Base-by-base conservation (phyloP, 2,888 invertebrate species). In the Coecobrya sp. region DNA sequence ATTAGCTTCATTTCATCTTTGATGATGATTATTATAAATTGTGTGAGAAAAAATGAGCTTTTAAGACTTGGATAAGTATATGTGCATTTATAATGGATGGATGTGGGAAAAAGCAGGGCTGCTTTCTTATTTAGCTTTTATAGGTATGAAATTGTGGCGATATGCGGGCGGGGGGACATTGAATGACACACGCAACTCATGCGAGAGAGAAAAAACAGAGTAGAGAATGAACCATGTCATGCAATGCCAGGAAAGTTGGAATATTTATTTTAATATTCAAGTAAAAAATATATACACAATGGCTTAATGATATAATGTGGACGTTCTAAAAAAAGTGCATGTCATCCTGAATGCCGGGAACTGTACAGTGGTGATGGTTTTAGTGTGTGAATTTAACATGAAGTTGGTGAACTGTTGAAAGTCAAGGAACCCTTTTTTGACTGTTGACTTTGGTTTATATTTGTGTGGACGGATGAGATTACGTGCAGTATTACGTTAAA, bases 21-120 rank as follows among this genome's bases (percentile, higher is more conserved):
- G 49, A 65, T 36, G 30, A 65, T 52, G 65, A 65, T 84, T 84
- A 84, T 84, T 65, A 84, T 84, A 62, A 84, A 84, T 84, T 84
- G 84, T 84, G 84, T 84, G 84, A 84, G 84, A 84, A 84, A 68
- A 70, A 25, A 16, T n/a, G n/a, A 27, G 13, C 13, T 30, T 59
- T 59, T 59, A 19, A 2, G 59, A 22, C 19, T n/a, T 19, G 7
- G 59, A 59, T 59, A 59, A 59, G 36, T 52, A 19, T 22, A 59
- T 19, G 59, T 8, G 59, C n/a, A 70, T 70, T 70, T 70, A 62
- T 62, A 13, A 62, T 62, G 62, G 19, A 62, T 25, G 62, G n/a
- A 70, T 70, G 68, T 70, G 68, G 68, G 68, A 70, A 70, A 70
- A 36, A 11, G 68, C 8, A 19, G 68, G 7, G n/a, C 4, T 70